Conservation (phyloP, 2,113 vertebrate species). For the Ibidorhyncha struthersii region DNA sequence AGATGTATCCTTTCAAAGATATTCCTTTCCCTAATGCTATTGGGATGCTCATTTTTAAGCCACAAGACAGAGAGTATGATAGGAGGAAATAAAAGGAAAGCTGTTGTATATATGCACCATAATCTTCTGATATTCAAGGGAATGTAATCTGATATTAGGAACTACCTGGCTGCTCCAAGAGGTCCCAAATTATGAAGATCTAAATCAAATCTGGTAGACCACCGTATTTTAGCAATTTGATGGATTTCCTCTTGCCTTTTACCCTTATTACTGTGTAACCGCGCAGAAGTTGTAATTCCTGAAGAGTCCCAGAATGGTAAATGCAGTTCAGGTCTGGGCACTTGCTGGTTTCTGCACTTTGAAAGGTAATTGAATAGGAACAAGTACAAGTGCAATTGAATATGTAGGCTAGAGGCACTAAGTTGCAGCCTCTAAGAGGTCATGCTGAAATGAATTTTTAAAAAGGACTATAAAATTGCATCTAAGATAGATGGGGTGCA, state of each 20-base stretch:
- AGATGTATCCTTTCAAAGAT: background rate
- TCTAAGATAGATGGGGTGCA: conserved; percentile 89
- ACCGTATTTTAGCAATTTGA: conserved; percentile 49
- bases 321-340: conserved; percentile 78
- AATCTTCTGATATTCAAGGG: conserved; percentile 32
- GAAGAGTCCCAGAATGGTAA: conserved; percentile 73
- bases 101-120: background rate
- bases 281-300: conserved; percentile 72
- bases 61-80: background rate
- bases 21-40: background rate
- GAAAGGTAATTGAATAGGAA: conserved; percentile 91
- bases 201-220: conserved; percentile 51
- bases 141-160: conserved; percentile 25
- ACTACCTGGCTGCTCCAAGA: conserved; percentile 31
- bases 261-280: conserved; percentile 50
- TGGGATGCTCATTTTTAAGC: background rate
- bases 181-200: conserved; percentile 45
- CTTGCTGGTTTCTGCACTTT: conserved; percentile 73
- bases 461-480: conserved; percentile 91
- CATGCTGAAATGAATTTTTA: conserved; percentile 92
- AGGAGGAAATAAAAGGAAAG: background rate
- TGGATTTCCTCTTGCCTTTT: conserved; percentile 59
- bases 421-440: conserved; percentile 86
- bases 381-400: conserved; percentile 85
- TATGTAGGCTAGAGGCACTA: conserved; percentile 84